Conservation (phyloP, 2,888 invertebrate genomes). For the Anticlea derivata region DNA sequence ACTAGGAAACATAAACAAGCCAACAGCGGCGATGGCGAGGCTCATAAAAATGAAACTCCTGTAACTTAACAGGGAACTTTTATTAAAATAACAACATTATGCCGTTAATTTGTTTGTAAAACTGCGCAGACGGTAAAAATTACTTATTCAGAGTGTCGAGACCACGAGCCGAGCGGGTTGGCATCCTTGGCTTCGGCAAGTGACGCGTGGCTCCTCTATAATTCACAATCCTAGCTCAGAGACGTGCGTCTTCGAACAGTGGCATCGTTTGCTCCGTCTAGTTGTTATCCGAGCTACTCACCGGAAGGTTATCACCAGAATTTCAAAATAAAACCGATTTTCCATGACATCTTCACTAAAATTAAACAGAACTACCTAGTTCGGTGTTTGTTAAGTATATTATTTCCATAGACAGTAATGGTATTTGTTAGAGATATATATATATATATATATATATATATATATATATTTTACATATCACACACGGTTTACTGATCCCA, state of each 20-base stretch:
- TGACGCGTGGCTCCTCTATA: constrained; percentile 69
- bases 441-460: too few relatives aligned
- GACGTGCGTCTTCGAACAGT: constrained; percentile 32
- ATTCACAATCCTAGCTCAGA: constrained; percentile 58
- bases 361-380: too few relatives aligned
- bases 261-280: constrained; percentile 13
- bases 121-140: constrained; percentile 80
- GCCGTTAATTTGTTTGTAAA: constrained; percentile 82
- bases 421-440: too few relatives aligned
- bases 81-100: constrained; percentile 82
- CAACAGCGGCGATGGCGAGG: constrained; percentile 61
- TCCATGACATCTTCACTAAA: too few relatives aligned
- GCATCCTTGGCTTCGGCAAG: constrained; percentile 54
- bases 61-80: constrained; percentile 72
- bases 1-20: constrained; percentile 57
- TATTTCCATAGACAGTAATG: too few relatives aligned
- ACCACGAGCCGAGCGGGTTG: constrained; percentile 55
- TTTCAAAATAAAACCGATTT: too few relatives aligned
- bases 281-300: constrained; percentile 1
- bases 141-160: constrained; percentile 76
- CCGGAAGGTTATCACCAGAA: too few relatives aligned
- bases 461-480: too few relatives aligned
- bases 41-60: constrained; percentile 74
- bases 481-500: too few relatives aligned
- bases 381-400: too few relatives aligned